Percentiles rank a stretch among this genome's conserved stretches.
These are phyloP conservation scores for Ptiloglossa arizonensis DNA, from an alignment of 1,140 invertebrate species.

Conservation along the genomic window DNA sequence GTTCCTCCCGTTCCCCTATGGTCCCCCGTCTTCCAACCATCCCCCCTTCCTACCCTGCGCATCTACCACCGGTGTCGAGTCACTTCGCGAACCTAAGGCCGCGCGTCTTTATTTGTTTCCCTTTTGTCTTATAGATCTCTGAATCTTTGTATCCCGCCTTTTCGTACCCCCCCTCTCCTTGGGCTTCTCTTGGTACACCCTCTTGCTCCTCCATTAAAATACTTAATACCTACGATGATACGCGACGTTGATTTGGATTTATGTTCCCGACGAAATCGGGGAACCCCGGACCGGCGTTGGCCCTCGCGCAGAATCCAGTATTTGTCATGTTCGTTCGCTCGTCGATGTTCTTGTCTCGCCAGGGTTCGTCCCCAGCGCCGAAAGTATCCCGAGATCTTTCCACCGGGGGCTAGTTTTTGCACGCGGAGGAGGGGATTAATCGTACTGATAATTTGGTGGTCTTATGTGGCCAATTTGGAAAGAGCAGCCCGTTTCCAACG, in stretches of 20 bases:
- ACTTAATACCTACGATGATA: conserved; percentile 51
- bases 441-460: conserved; percentile 17
- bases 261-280: conserved; percentile 11
- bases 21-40: conserved; percentile 64
- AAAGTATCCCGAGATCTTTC: conserved; percentile 20
- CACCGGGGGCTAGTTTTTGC: conserved; percentile 25
- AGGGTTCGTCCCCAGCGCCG: conserved; percentile 5
- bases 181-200: not conserved
- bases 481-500: not conserved
- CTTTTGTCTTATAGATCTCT: conserved; percentile 70
- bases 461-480: not conserved
- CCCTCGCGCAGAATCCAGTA: conserved; percentile 1
- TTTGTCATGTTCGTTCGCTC: conserved; percentile 19
- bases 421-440: not conserved
- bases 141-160: conserved; percentile 43
- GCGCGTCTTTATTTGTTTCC: conserved; percentile 71
- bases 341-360: conserved; percentile 32
- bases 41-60: conserved; percentile 33
- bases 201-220: conserved; percentile 43
- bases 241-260: conserved; percentile 49
- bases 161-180: not conserved
- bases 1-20: conserved; percentile 67
- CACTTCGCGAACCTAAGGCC: conserved; percentile 64
- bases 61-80: conserved; percentile 57
- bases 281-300: not conserved